Evolutionary conservation across 2,797 vertebrate genomes (phyloP).

Genomic region (Arrhamphus sclerolepis): DNA sequence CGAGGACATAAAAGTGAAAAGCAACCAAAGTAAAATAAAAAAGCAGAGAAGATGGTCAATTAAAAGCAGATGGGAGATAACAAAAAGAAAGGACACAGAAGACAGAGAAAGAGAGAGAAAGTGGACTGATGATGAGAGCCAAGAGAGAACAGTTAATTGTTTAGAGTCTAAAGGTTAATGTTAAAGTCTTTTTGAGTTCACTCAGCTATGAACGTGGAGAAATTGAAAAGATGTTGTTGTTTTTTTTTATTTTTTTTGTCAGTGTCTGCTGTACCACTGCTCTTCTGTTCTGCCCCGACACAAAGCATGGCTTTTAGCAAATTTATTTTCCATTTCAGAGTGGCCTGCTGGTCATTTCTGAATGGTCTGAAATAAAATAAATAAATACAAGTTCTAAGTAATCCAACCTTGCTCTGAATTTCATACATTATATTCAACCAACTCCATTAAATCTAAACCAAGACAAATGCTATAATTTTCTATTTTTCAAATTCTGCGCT

Average conservation of each 20-base stretch:
- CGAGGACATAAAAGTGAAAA: no score
- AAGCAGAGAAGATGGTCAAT: not conserved
- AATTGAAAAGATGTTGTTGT: conserved; percentile 34
- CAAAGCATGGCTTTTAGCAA: conserved; percentile 58
- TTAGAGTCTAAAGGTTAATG: conserved; percentile 44
- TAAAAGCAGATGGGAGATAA: conserved; percentile 8
- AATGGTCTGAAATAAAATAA: conserved; percentile 10
- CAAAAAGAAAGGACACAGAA: conserved; percentile 5
- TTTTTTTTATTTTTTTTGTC: conserved; percentile 14
- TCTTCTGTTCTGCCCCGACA: conserved; percentile 49
- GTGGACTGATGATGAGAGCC: conserved; percentile 22
- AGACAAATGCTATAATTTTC: no score
- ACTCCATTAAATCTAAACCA: no score
- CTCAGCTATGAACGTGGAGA: conserved; percentile 42
- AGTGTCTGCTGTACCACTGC: conserved; percentile 40
- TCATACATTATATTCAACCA: no score
- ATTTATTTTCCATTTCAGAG: conserved; percentile 53
- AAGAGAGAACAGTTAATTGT: conserved; percentile 35
- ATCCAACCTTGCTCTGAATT: no score
- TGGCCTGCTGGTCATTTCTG: conserved; percentile 38
- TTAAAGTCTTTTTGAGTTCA: conserved; percentile 48
- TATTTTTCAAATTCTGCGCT: no score
- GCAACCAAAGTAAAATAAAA: no score
- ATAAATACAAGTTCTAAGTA: not conserved
- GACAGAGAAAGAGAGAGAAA: conserved; percentile 3